A percentile compares a stretch with the other conserved stretches of the same genome.
Conservation (phyloP, 2,888 invertebrate genomes). For the Dascillus cervinus region DNA sequence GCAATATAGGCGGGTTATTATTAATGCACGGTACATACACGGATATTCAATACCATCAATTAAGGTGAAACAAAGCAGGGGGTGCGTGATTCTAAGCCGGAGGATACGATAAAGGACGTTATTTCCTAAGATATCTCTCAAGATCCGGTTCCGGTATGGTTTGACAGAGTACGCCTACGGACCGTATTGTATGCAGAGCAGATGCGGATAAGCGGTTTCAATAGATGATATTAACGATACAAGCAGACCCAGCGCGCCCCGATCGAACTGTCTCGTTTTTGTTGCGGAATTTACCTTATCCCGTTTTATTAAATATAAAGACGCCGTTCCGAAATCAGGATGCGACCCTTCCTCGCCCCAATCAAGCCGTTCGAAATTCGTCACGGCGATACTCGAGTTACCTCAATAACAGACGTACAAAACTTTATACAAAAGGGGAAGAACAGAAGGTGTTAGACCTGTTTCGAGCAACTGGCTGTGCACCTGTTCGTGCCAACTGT, state of each 20-base stretch:
- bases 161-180: constrained; percentile 19
- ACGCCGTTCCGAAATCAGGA: no score
- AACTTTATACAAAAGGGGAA: no score
- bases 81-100: constrained; percentile 23
- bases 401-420: no score
- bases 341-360: no score
- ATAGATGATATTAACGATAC: constrained; percentile 11
- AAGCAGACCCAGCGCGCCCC: constrained; percentile 11
- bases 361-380: no score
- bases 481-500: constrained; percentile 1
- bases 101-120: constrained; percentile 12
- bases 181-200: constrained; percentile 15
- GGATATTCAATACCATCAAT: constrained; percentile 25
- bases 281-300: background rate
- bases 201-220: constrained; percentile 18
- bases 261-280: constrained; percentile 11
- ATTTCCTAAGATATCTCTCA: constrained; percentile 25
- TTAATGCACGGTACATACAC: no score
- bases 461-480: background rate
- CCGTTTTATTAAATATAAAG: background rate
- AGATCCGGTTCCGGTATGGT: constrained; percentile 25
- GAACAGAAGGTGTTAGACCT: no score
- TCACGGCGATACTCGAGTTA: no score
- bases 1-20: no score
- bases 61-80: constrained; percentile 28